Percentiles rank a stretch among this genome's conserved stretches.
These are phyloP conservation scores for Drosophila burlai DNA, from an alignment of 1,140 invertebrate genomes.

Conservation along the genomic window DNA sequence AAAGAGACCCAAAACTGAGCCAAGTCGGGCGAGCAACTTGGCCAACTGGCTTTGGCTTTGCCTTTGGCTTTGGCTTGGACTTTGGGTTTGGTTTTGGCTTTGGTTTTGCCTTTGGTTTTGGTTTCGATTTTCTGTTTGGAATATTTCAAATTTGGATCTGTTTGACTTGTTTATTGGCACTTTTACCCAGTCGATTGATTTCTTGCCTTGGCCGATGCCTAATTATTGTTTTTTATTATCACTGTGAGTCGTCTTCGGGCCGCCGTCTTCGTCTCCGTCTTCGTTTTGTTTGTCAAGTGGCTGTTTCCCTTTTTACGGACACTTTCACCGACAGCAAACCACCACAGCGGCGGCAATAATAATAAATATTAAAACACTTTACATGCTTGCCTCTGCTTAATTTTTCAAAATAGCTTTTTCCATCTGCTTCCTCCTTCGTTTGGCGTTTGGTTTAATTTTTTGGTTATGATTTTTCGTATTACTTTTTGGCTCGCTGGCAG, in stretches of 20 bases:
- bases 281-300: conserved; percentile 34
- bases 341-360: conserved; percentile 25
- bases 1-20: conserved; percentile 36
- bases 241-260: conserved; percentile 6
- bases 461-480: neutral
- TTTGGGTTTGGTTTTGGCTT: conserved; percentile 18
- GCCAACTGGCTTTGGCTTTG: conserved; percentile 43
- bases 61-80: conserved; percentile 11
- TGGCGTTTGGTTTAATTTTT: neutral
- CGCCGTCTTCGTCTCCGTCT: neutral
- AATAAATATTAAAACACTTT: conserved; percentile 61
- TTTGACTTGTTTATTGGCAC: conserved; percentile 64
- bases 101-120: conserved; percentile 9
- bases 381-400: conserved; percentile 43
- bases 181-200: conserved; percentile 69
- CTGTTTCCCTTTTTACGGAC: conserved; percentile 45
- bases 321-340: conserved; percentile 43
- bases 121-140: conserved; percentile 1
- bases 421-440: neutral
- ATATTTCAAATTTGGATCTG: conserved; percentile 29
- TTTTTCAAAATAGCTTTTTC: conserved; percentile 31
- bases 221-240: conserved; percentile 45
- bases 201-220: conserved; percentile 40
- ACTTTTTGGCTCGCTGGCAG: neutral
- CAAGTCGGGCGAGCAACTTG: conserved; percentile 40